Percentiles rank a stretch among this genome's conserved stretches.
Evolutionary conservation across 2,797 vertebrate genomes (phyloP).

Genomic region (Onychomys torridus): DNA sequence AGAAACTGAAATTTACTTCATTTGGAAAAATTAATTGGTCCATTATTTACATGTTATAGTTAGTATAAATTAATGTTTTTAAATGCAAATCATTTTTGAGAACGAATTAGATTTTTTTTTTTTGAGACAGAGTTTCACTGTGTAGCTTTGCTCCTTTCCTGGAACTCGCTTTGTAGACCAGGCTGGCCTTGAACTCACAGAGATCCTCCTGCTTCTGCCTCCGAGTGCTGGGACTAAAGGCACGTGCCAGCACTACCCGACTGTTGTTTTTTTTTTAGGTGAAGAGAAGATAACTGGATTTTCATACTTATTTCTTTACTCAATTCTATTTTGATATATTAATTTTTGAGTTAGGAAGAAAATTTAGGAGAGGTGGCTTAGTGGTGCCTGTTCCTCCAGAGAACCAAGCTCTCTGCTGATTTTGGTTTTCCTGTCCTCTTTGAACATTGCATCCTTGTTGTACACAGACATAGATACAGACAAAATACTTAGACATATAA

Average conservation of each 20-base stretch:
- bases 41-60: neutral
- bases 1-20: slow-evolving; percentile 60
- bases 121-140: too few species aligned
- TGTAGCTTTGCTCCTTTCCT: too few species aligned
- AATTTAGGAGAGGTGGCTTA: neutral
- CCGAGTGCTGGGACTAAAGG: too few species aligned
- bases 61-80: slow-evolving; percentile 26
- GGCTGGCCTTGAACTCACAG: too few species aligned
- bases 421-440: neutral
- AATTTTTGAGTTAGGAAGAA: slow-evolving; percentile 47
- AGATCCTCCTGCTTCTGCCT: too few species aligned
- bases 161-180: too few species aligned
- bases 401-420: neutral
- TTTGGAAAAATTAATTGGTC: slow-evolving; percentile 24
- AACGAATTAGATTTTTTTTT: slow-evolving; percentile 8
- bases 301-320: slow-evolving; percentile 45
- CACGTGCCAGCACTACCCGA: too few species aligned
- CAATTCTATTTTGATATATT: slow-evolving; percentile 18
- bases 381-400: neutral
- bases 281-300: slow-evolving; percentile 36
- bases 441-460: neutral
- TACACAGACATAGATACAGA: neutral
- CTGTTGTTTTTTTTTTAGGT: neutral
- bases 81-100: slow-evolving; percentile 16
- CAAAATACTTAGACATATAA: neutral